These are phyloP conservation scores for Limnodromus scolopaceus DNA, from an alignment of 2,797 vertebrate species.

Conservation along the genomic window DNA sequence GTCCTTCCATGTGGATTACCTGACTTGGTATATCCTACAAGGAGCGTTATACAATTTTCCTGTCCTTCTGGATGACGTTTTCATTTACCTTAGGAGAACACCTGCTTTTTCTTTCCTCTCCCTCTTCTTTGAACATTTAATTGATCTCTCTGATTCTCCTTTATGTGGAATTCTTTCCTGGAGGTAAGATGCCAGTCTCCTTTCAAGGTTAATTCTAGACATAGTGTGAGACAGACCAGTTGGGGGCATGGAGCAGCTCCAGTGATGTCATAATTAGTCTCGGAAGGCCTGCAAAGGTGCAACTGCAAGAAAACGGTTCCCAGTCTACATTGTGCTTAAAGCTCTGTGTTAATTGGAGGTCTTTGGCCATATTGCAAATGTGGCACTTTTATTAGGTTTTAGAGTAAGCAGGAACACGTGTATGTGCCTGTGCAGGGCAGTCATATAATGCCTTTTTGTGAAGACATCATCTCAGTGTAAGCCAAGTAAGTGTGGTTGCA, in stretches of 20 bases:
- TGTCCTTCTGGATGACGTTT: background rate
- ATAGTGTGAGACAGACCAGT: background rate
- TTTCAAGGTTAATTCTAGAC: background rate
- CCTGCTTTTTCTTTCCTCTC: background rate
- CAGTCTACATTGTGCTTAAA: background rate
- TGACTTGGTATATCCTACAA: background rate
- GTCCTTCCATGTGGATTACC: background rate
- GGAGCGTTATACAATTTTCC: background rate
- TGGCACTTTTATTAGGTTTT: background rate
- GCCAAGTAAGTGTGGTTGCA: background rate
- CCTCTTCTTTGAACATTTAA: background rate
- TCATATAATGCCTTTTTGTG: rapidly evolving
- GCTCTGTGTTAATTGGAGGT: background rate
- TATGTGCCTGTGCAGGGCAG: background rate
- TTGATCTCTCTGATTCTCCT: background rate
- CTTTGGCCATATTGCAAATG: background rate
- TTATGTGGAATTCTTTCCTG: background rate
- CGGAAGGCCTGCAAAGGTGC: background rate
- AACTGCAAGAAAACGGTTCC: background rate
- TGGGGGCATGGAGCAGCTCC: background rate
- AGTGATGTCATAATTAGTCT: background rate
- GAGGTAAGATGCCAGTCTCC: rapidly evolving
- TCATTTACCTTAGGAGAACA: background rate
- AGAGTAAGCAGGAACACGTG: background rate
- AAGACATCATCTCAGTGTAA: background rate